phyloP scores from a whole-genome alignment of 2,113 vertebrate genomes.

The Melanotaenia duboulayi region DNA sequence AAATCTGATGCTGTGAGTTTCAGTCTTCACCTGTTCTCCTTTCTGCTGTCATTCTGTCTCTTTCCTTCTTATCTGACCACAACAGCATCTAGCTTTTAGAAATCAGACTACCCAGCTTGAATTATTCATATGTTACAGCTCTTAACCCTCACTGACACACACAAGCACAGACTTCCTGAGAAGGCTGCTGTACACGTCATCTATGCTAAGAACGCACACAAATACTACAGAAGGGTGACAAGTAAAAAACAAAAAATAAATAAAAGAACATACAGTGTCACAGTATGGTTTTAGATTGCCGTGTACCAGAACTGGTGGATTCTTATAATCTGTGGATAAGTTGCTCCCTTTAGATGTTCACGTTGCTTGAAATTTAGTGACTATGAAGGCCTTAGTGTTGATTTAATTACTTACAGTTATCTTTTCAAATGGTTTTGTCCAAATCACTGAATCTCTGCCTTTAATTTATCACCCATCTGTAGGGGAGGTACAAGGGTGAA shows the following conservation, averaged over 20 bases:
- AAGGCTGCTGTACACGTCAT: constrained; percentile 29
- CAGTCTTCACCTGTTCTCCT: constrained; percentile 14
- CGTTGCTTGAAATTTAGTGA: too few species aligned
- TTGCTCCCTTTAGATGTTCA: too few species aligned
- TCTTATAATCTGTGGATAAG: background rate
- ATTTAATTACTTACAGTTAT: too few species aligned
- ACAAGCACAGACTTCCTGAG: constrained; percentile 53
- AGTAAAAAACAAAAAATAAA: background rate
- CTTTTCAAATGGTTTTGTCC: too few species aligned
- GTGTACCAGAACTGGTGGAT: background rate
- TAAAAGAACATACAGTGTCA: too few species aligned
- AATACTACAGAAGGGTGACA: background rate
- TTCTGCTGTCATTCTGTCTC: constrained; percentile 14
- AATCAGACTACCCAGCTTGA: constrained; percentile 63
- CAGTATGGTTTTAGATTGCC: background rate
- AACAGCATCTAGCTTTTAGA: constrained; percentile 68
- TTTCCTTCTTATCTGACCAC: constrained; percentile 36
- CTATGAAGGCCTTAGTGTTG: too few species aligned
- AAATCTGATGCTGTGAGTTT: constrained; percentile 98
- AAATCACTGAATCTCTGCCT: too few species aligned
- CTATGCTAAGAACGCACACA: constrained; percentile 25
- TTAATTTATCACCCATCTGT: too few species aligned
- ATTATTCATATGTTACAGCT: constrained; percentile 75
- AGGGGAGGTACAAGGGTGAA: too few species aligned
- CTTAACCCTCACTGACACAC: constrained; percentile 60